Evolutionary conservation across 2,888 invertebrate genomes (phyloP), one percentile per base, ranked within the genome.

Genomic region (Eretmocerus hayati): DNA sequence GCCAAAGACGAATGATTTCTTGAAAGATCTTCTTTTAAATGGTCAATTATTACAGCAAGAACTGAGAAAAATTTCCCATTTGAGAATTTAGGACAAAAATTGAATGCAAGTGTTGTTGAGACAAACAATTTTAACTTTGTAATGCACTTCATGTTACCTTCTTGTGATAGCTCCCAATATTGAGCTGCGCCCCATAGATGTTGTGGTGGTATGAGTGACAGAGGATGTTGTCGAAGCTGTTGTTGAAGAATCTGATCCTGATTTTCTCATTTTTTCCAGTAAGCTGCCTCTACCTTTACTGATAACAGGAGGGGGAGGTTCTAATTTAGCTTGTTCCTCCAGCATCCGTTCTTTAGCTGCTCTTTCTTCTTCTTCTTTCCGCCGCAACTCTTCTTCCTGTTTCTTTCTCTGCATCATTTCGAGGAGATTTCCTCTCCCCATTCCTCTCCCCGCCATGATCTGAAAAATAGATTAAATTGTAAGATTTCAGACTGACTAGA

Each of bases 341-440:
- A 33, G 4, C 18, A 19, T 19, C 39, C 26, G 19, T 19, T 21
- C 30, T 11, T 23, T 22, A 23, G 22, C 22, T 4, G n/a, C 39
- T 15, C 39, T 22, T 13, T 36, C 30, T 23, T 48, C 20, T 31
- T 44, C 31, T 2, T 15, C 13, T 3, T 6, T 22, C 11, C 19
- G 3, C 11, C 33, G 31, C 8, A 43, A 39, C 11, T 38, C 11
- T 36, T 43, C 46, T 8, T 22, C 42, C 13, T 45, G 32, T 11
- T 42, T 23, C 6, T 40, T 50, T 30, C 45, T 58, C 9, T 48
- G 47, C 26, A 61, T 41, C 44, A 55, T 44, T 18, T 60, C 58
- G 2, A 59, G 2, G 3, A 54, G 16, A 5, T 32, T 46, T 9
- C 59, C 58, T 18, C 60, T 42, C 4, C 59, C 59, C 18, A 32